Base-by-base conservation (phyloP, 1,140 invertebrate genomes). In the Stegodyphus mimosarum region DNA sequence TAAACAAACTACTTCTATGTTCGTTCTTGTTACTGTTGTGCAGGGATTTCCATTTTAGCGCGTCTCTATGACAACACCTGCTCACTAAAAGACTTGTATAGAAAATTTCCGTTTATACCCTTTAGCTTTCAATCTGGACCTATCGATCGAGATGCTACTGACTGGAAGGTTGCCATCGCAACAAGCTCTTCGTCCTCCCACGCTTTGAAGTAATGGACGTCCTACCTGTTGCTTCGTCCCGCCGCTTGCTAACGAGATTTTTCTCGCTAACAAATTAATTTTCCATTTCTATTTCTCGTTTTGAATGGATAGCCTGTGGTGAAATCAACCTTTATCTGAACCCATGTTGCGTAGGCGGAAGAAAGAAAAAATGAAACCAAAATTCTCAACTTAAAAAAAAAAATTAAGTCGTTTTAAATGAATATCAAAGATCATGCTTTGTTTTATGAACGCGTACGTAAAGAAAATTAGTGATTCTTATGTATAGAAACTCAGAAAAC, bases 121-220 rank as follows among this genome's bases (percentile, higher is more conserved):
- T 64, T 60, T 63, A 63, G 73, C 73, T 77, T 78, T 78, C 76
- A 78, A 78, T 78, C 76, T 78, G 64, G 49, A 78, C 60, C n/a
- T 67, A 78, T 78, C 76, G 76, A 78, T 78, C 76, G 6, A 15
- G 76, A 78, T 78, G 76, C 76, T 69, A 78, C 63, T 78, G 76
- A 78, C 64, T 53, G 76, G 63, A 78, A 69, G n/a, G 76, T 69
- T 78, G 49, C 76, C 64, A 78, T 78, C 48, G 76, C 64, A 78
- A 78, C 76, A 67, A 50, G 48, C 48, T 78, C 76, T 69, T 49
- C n/a, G 55, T 18, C 18, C 74, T 76, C 74, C 74, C 63, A 78
- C 76, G 76, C 51, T 55, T 9, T 49, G 17, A 33, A 76, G 48
- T 63, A 76, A 63, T 18, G 53, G 60, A 55, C 51, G 64, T 48